A percentile compares a stretch with the other conserved stretches of the same genome.
Conservation (phyloP, 2,888 invertebrate species). For the Drosophila nr. perissopoda region DNA sequence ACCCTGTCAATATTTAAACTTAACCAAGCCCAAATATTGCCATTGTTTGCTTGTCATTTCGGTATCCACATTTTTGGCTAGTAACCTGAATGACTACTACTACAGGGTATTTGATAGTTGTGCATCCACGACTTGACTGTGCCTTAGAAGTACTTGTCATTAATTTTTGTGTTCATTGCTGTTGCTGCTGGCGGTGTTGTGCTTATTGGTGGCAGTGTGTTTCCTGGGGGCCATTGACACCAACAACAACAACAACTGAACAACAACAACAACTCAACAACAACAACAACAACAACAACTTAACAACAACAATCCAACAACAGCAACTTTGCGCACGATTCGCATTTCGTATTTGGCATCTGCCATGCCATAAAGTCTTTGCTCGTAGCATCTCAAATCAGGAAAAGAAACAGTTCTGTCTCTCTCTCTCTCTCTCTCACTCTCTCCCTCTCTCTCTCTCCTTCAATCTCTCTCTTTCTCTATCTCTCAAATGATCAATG, state of each 20-base stretch:
- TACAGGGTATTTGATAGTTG: slow-evolving; percentile 2
- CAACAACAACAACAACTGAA: neutral
- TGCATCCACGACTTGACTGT: neutral
- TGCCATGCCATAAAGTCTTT: slow-evolving; percentile 36
- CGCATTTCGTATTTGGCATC: slow-evolving; percentile 23
- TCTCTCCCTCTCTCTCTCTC: neutral
- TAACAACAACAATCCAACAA: neutral
- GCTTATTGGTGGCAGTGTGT: slow-evolving; percentile 17
- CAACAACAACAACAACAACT: neutral
- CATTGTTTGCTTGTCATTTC: neutral
- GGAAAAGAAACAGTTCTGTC: neutral
- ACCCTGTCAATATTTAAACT: too few species aligned
- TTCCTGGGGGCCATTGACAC: slow-evolving; percentile 36
- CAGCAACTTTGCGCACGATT: neutral
- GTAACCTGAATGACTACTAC: neutral
- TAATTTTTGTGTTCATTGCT: slow-evolving; percentile 20
- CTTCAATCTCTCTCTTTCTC: neutral
- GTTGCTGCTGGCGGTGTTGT: slow-evolving; percentile 1
- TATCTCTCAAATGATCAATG: neutral
- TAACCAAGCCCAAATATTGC: neutral
- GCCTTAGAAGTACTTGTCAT: slow-evolving; percentile 4
- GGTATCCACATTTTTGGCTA: neutral
- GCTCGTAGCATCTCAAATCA: slow-evolving; percentile 3
- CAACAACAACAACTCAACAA: slow-evolving; percentile 1
- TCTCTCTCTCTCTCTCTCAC: neutral